Percentiles rank a stretch among this genome's conserved stretches.
These are phyloP conservation scores for Epinephelus awoara DNA, from an alignment of 2,797 vertebrate species.

Conservation along the genomic window DNA sequence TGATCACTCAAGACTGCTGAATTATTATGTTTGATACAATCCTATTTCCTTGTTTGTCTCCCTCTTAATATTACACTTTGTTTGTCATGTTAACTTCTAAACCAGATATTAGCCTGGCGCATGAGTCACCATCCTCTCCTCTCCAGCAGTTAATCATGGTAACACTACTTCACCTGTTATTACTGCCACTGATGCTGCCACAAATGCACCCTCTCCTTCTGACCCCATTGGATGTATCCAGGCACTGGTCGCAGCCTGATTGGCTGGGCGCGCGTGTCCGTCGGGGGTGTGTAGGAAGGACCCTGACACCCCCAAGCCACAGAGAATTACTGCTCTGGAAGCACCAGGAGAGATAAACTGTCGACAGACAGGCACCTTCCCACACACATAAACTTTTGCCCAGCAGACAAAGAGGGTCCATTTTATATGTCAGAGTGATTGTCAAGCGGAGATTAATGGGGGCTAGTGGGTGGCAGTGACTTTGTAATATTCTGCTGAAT, in stretches of 20 bases:
- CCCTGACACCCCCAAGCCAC: conserved; percentile 43
- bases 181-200: conserved; percentile 68
- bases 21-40: conserved; percentile 30
- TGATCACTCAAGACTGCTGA: conserved; percentile 12
- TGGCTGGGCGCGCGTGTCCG: conserved; percentile 35
- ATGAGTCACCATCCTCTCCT: conserved; percentile 73
- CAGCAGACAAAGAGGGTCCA: conserved; percentile 64
- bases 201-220: conserved; percentile 49
- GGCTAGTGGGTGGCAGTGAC: conserved; percentile 54
- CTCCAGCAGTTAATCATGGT: conserved; percentile 68
- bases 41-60: conserved; percentile 32
- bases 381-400: conserved; percentile 72
- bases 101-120: conserved; percentile 62
- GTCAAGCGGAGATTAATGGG: conserved; percentile 69
- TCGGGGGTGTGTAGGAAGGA: conserved; percentile 44
- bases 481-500: conserved; percentile 60
- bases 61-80: conserved; percentile 12
- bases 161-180: conserved; percentile 70
- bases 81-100: conserved; percentile 51
- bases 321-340: conserved; percentile 74
- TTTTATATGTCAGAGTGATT: conserved; percentile 76
- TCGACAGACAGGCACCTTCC: conserved; percentile 68
- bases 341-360: conserved; percentile 63
- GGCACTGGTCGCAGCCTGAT: conserved; percentile 18
- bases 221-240: conserved; percentile 29